Conservation (phyloP, 2,888 invertebrate species). For the Adelognathus sp. region DNA sequence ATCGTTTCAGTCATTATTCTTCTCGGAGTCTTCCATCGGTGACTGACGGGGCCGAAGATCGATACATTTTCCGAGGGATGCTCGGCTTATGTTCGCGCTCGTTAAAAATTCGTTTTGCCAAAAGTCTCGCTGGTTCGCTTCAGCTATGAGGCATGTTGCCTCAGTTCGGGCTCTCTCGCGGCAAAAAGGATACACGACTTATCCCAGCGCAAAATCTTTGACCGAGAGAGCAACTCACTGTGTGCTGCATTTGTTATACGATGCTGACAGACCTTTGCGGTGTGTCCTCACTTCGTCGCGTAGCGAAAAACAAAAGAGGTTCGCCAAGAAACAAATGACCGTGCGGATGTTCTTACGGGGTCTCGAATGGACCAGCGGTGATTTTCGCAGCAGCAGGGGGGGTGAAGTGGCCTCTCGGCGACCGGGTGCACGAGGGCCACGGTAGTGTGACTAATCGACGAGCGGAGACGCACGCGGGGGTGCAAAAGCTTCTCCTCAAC, state of each 20-base stretch:
- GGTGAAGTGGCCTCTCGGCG: constrained; percentile 55
- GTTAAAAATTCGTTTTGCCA: constrained; percentile 58
- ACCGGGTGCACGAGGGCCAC: constrained; percentile 52
- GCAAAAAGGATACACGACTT: constrained; percentile 27
- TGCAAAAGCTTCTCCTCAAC: constrained; percentile 55
- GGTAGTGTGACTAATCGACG: constrained; percentile 70
- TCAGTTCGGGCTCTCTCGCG: constrained; percentile 17
- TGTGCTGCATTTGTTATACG: constrained; percentile 13
- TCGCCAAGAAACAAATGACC: constrained; percentile 66
- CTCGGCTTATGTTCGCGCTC: constrained; percentile 12
- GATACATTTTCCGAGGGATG: constrained; percentile 29
- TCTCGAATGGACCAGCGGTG: neutral
- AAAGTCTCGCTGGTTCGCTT: constrained; percentile 35
- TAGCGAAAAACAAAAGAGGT: constrained; percentile 59
- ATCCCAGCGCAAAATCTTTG: constrained; percentile 48
- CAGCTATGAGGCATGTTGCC: constrained; percentile 7
- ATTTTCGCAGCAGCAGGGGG: constrained; percentile 11
- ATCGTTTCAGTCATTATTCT: constrained; percentile 11
- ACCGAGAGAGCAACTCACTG: constrained; percentile 8
- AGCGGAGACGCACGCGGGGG: constrained; percentile 56
- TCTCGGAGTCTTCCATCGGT: neutral
- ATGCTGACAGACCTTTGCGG: constrained; percentile 43
- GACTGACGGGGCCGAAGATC: constrained; percentile 19
- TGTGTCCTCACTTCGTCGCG: constrained; percentile 59
- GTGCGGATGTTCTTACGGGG: constrained; percentile 40